Conservation (phyloP, 2,888 invertebrate species). For the Cheiracanthium punctorium region DNA sequence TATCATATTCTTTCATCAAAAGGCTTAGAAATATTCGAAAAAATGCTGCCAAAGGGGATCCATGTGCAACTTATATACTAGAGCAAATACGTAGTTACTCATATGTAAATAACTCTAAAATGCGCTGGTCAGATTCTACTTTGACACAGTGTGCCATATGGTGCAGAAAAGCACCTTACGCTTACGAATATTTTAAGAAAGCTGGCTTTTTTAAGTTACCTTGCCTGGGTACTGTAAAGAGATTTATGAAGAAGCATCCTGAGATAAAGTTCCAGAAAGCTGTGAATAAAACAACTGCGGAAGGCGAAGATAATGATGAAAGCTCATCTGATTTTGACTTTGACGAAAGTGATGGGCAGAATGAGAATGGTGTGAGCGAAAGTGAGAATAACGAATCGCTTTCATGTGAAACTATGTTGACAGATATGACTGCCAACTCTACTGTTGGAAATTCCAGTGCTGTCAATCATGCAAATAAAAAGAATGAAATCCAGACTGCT, state of each 20-base stretch:
- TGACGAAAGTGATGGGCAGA: conserved; percentile 43
- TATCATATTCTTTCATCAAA: conserved; percentile 55
- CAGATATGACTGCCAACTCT: neutral
- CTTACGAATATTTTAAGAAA: conserved; percentile 66
- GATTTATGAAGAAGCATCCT: conserved; percentile 59
- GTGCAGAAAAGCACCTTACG: conserved; percentile 64
- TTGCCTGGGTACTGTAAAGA: conserved; percentile 52
- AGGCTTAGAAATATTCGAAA: conserved; percentile 52
- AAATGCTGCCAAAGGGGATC: conserved; percentile 53
- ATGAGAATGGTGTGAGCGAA: conserved; percentile 17
- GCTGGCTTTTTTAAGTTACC: conserved; percentile 60
- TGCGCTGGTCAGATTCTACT: conserved; percentile 64
- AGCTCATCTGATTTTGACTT: conserved; percentile 67
- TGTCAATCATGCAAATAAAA: neutral
- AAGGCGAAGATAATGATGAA: conserved; percentile 29
- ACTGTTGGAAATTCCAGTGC: neutral
- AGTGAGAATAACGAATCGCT: neutral
- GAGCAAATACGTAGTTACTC: conserved; percentile 60
- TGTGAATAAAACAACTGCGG: neutral
- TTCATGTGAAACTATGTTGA: conserved; percentile 12
- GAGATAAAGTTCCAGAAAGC: conserved; percentile 41
- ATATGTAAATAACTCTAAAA: conserved; percentile 23
- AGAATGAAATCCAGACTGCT: neutral
- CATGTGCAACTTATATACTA: conserved; percentile 52
- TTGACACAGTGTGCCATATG: conserved; percentile 61